A percentile compares a stretch with the other conserved stretches of the same genome.
Evolutionary conservation across 2,888 invertebrate genomes (phyloP).

Genomic region (Timema podura): DNA sequence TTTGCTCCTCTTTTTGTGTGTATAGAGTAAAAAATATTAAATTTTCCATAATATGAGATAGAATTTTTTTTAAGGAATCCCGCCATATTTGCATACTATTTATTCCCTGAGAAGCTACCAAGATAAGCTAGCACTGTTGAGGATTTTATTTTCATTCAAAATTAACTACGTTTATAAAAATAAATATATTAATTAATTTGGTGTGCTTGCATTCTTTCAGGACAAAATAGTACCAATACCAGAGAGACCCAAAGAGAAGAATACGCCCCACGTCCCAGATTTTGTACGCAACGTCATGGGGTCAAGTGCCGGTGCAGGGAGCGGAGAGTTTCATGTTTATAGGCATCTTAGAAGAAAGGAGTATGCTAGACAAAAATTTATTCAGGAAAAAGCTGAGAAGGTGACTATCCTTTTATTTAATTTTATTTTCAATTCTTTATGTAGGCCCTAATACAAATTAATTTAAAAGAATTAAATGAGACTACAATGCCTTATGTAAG

Average conservation of each 20-base stretch:
- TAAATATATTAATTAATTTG: neutral
- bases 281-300: slow-evolving; percentile 99
- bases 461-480: too few relatives aligned
- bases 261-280: slow-evolving; percentile 77
- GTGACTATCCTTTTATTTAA: slow-evolving; percentile 46
- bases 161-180: too few relatives aligned
- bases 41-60: too few relatives aligned
- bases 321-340: slow-evolving; percentile 98
- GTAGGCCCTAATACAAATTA: too few relatives aligned
- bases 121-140: too few relatives aligned
- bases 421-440: too few relatives aligned
- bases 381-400: slow-evolving; percentile 82
- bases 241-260: slow-evolving; percentile 71
- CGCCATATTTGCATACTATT: too few relatives aligned
- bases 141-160: too few relatives aligned
- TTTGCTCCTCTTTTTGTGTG: too few relatives aligned
- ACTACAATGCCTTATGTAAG: slow-evolving; percentile 15
- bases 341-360: slow-evolving; percentile 92
- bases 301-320: slow-evolving; percentile 99
- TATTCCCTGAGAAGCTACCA: too few relatives aligned
- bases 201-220: slow-evolving; percentile 48
- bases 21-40: too few relatives aligned
- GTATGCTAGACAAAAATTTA: slow-evolving; percentile 91
- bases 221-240: slow-evolving; percentile 88
- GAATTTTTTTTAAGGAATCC: too few relatives aligned